A percentile compares a stretch with the other conserved stretches of the same genome.
Evolutionary conservation across 2,888 invertebrate species (phyloP).

Genomic region (Spodoptera exigua): DNA sequence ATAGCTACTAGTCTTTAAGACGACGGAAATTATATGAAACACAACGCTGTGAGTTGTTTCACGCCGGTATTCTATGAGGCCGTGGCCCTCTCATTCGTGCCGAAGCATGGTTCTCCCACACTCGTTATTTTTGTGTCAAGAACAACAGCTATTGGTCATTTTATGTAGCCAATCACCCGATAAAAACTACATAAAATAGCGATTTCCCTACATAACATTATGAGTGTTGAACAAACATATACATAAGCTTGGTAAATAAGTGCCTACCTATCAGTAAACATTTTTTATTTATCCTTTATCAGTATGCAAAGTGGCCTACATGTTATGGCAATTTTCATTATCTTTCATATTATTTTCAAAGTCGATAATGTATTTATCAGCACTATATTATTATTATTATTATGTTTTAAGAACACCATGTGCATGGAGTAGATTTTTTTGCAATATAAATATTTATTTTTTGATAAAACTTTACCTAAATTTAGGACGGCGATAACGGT

Average conservation of each 20-base stretch:
- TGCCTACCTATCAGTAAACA: slow-evolving; percentile 15
- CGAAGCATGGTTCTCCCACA: too few relatives aligned
- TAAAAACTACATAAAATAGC: slow-evolving; percentile 11
- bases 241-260: slow-evolving; percentile 2
- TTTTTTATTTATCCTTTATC: slow-evolving; percentile 21
- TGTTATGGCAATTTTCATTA: slow-evolving; percentile 40
- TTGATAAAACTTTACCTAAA: too few relatives aligned
- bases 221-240: slow-evolving; percentile 33
- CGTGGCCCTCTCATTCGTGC: too few relatives aligned
- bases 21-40: too few relatives aligned
- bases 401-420: not conserved
- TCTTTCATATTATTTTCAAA: slow-evolving; percentile 5
- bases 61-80: too few relatives aligned
- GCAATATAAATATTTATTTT: too few relatives aligned
- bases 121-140: too few relatives aligned
- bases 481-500: too few relatives aligned
- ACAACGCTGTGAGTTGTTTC: too few relatives aligned
- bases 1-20: too few relatives aligned
- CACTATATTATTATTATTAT: not conserved
- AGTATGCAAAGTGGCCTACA: slow-evolving; percentile 38
- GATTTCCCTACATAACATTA: slow-evolving; percentile 21
- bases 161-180: slow-evolving; percentile 9
- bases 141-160: not conserved
- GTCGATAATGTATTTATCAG: slow-evolving; percentile 12
- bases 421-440: too few relatives aligned